Evolutionary conservation across 2,888 invertebrate genomes (phyloP).

Genomic region (Hypomecis punctinalis): DNA sequence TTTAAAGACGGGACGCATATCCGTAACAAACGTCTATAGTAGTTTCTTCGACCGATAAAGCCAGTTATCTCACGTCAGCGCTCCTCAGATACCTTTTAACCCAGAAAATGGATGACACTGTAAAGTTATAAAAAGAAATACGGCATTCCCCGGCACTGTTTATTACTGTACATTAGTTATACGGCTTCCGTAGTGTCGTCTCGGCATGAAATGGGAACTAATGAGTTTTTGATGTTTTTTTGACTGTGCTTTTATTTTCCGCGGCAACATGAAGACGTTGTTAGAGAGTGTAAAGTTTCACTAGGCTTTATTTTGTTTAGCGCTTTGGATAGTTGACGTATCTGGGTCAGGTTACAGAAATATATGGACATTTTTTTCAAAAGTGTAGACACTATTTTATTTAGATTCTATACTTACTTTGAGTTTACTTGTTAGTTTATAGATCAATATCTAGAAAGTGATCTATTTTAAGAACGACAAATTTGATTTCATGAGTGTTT

Average conservation of each 20-base stretch:
- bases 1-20: not conserved
- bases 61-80: slow-evolving; percentile 55
- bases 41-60: slow-evolving; percentile 26
- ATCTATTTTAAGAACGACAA: too few species aligned
- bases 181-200: slow-evolving; percentile 84
- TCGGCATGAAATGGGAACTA: slow-evolving; percentile 84
- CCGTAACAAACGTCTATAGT: slow-evolving; percentile 7
- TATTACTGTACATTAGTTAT: slow-evolving; percentile 85
- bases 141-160: slow-evolving; percentile 77
- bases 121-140: slow-evolving; percentile 83
- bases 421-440: too few species aligned
- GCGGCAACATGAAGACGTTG: slow-evolving; percentile 68
- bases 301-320: slow-evolving; percentile 43
- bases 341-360: slow-evolving; percentile 26
- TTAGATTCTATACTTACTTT: too few species aligned
- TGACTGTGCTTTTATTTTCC: slow-evolving; percentile 84
- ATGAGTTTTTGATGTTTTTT: slow-evolving; percentile 86
- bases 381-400: too few species aligned
- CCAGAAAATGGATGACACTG: slow-evolving; percentile 77
- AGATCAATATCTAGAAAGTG: too few species aligned
- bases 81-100: slow-evolving; percentile 73
- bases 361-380: not conserved
- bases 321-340: slow-evolving; percentile 31
- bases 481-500: too few species aligned
- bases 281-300: slow-evolving; percentile 59